These are phyloP conservation scores for Pseudochirops corinnae DNA, from an alignment of 2,797 vertebrate genomes.

Conservation along the genomic window DNA sequence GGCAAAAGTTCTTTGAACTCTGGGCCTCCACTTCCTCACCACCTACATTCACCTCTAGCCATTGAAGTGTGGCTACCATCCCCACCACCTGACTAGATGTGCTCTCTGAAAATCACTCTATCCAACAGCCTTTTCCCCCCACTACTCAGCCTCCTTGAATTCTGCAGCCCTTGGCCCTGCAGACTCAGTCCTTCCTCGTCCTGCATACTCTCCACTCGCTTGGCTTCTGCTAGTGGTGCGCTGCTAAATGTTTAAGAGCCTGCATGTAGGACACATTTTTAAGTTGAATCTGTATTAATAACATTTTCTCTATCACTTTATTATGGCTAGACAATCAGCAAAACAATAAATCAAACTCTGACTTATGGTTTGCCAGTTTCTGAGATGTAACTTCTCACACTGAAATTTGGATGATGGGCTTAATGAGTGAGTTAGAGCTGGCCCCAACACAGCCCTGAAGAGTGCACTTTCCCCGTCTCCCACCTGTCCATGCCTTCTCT, in stretches of 20 bases:
- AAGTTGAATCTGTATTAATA: background rate
- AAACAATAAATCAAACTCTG: background rate
- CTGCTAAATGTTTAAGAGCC: background rate
- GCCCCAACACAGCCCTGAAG: background rate
- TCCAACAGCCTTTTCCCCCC: background rate
- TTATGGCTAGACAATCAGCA: background rate
- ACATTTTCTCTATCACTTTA: background rate
- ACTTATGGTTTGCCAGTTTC: background rate
- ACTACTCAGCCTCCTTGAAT: background rate
- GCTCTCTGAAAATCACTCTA: background rate
- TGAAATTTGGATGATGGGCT: background rate
- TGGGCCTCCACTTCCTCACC: background rate
- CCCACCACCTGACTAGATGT: background rate
- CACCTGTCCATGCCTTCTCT: background rate
- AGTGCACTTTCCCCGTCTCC: background rate
- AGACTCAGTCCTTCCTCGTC: background rate
- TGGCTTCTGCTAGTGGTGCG: too few relatives aligned
- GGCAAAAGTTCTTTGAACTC: background rate
- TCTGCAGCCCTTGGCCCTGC: background rate
- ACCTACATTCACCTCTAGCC: background rate
- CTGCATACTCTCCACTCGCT: background rate
- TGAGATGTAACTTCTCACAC: background rate
- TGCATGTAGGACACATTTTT: background rate
- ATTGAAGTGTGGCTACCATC: background rate
- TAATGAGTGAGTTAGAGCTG: background rate